A percentile compares a stretch with the other conserved stretches of the same genome.
Conservation (phyloP, 2,113 vertebrate species). For the Sceloporus tristichus region DNA sequence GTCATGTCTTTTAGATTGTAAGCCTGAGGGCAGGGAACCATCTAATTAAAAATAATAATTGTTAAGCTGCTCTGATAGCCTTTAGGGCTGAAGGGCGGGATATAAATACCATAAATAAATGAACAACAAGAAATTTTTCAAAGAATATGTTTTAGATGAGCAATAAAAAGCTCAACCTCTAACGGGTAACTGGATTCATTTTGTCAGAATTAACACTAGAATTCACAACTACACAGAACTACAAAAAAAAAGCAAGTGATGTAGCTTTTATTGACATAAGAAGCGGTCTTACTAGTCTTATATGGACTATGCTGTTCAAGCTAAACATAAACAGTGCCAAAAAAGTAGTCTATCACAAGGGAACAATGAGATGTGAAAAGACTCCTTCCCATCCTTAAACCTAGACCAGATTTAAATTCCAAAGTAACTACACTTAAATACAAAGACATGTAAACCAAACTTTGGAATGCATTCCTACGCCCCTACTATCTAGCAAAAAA, state of each 20-base stretch:
- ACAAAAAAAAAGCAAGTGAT: not conserved
- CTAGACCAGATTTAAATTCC: not conserved
- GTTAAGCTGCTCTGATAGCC: no score
- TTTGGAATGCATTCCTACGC: not conserved
- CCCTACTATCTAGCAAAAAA: not conserved
- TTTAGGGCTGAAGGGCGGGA: no score
- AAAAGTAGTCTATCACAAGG: not conserved
- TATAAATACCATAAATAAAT: no score
- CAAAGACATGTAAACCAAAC: not conserved
- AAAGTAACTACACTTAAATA: not conserved
- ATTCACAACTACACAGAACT: not conserved
- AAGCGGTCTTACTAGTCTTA: not conserved
- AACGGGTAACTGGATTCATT: not conserved
- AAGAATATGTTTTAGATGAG: not conserved
- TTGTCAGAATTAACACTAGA: not conserved
- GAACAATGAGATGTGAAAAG: not conserved
- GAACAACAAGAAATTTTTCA: not conserved
- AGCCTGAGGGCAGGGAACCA: no score
- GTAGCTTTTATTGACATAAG: not conserved
- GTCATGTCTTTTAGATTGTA: no score
- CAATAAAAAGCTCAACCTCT: not conserved
- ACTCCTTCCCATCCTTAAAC: not conserved
- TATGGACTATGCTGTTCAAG: not conserved
- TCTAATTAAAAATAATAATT: no score
- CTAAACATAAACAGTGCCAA: not conserved